Base-by-base conservation (phyloP, 2,888 invertebrate species). In the Dexiosoma caninum region DNA sequence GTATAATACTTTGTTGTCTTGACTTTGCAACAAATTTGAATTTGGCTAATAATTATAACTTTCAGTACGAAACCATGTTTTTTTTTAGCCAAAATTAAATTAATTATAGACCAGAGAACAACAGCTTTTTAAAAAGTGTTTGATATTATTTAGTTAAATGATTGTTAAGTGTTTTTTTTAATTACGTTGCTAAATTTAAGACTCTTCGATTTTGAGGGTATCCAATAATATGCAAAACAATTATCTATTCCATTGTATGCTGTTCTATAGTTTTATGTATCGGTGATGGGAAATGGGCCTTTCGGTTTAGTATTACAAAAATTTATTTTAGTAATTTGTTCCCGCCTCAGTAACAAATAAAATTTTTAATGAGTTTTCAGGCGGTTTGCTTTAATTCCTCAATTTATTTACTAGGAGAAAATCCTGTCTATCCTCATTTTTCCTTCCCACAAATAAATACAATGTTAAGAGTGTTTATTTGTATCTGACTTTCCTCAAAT, bases 61-160 rank as follows among this genome's bases (percentile, higher is more conserved):
- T 72, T 44, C 23, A 42, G 51, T 14, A 53, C 42, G 72, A 72
- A 72, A 72, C 72, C 72, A 60, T 70, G n/a, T 59, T 66, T 35
- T 59, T 40, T 32, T 69, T 27, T 64, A 23, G 55, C 16, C 53
- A 78, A 62, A 74, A 55, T 46, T 62, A 57, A 76, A 71, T 55
- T 46, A 72, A 40, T 57, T 40, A 16, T 27, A 42, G 19, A 49
- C 51, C 51, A 53, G 49, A 51, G 14, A 60, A 44, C 14, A 27
- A 27, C 32, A n/a, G 46, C 14, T 67, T 53, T 16, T 37, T 30
- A 14, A 40, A 7, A 23, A 27, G 3, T 19, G 1, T 57, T 64
- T 51, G 66, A 30, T 40, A 16, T 51, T 51, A 12, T 27, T 60
- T 46, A 23, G 12, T 62, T 35, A 7, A 53, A 19, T 62, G 53